Evolutionary conservation across 53 echinoderm and acorn worm genomes (phyloP).

Genomic region (Temnopleurus reevesii): DNA sequence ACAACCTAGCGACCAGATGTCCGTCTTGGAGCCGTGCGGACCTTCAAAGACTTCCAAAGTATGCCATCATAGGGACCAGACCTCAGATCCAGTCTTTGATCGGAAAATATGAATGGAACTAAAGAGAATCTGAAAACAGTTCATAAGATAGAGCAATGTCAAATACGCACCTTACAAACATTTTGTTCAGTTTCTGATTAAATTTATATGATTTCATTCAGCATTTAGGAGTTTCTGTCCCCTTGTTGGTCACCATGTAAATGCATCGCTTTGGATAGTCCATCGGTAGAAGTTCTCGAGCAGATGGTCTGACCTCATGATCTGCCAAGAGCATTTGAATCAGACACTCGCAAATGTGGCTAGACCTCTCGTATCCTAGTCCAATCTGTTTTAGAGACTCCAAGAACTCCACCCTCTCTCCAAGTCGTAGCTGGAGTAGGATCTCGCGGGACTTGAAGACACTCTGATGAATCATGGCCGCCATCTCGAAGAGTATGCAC

Average conservation of each 20-base stretch:
- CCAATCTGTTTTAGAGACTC: constrained; percentile 25
- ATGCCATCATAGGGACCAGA: not conserved
- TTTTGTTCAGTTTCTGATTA: no score
- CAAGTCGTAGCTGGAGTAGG: constrained; percentile 15
- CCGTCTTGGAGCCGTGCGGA: not conserved
- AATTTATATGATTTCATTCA: no score
- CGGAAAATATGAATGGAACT: not conserved
- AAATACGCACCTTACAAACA: no score
- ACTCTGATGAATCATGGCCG: constrained; percentile 10
- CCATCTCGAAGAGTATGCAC: constrained; percentile 46
- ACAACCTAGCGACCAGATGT: constrained; percentile 10
- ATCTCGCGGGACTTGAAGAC: constrained; percentile 27
- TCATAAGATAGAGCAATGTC: no score
- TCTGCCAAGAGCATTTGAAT: not conserved
- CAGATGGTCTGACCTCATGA: not conserved
- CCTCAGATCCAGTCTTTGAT: not conserved
- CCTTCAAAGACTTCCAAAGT: constrained; percentile 12
- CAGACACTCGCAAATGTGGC: not conserved
- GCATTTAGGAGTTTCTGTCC: not conserved
- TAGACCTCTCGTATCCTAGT: not conserved
- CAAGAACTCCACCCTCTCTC: not conserved
- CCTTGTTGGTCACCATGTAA: constrained; percentile 6
- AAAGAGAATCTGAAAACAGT: no score
- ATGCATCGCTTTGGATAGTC: not conserved
- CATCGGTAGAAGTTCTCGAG: not conserved